A percentile compares a stretch with the other conserved stretches of the same genome.
phyloP scores from a whole-genome alignment of 2,888 invertebrate species.

The Andrena minutula region DNA sequence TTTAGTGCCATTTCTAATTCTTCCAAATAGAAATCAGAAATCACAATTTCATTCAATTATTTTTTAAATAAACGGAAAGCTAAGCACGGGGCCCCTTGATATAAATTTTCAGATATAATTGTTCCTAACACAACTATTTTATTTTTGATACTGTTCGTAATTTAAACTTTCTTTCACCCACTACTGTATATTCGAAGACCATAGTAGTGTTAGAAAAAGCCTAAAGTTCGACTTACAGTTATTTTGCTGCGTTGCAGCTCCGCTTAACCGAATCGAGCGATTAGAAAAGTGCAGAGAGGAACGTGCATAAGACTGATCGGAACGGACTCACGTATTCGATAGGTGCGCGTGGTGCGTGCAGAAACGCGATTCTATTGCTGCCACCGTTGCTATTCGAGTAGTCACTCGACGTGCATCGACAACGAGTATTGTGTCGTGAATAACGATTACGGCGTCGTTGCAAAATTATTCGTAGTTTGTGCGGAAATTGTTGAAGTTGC shows the following conservation, averaged over 20 bases:
- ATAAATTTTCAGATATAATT: background rate
- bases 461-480: background rate
- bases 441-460: conserved; percentile 10
- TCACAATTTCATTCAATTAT: no score
- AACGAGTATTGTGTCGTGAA: conserved; percentile 10
- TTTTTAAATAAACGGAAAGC: no score
- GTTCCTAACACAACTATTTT: no score
- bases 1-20: no score
- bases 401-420: conserved; percentile 23
- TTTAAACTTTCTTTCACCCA: background rate
- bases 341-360: conserved; percentile 72
- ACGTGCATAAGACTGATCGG: conserved; percentile 47
- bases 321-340: conserved; percentile 68
- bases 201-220: no score
- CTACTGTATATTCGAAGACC: background rate
- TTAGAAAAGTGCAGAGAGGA: conserved; percentile 49
- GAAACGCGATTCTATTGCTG: conserved; percentile 70
- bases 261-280: conserved; percentile 32
- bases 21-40: no score
- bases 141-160: no score
- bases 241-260: background rate
- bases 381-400: conserved; percentile 27
- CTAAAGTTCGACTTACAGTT: no score
- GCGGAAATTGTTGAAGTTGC: background rate
- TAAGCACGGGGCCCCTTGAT: background rate